A percentile compares a stretch with the other conserved stretches of the same genome.
phyloP scores from a whole-genome alignment of 2,113 vertebrate species.

The Menidia beryllina region DNA sequence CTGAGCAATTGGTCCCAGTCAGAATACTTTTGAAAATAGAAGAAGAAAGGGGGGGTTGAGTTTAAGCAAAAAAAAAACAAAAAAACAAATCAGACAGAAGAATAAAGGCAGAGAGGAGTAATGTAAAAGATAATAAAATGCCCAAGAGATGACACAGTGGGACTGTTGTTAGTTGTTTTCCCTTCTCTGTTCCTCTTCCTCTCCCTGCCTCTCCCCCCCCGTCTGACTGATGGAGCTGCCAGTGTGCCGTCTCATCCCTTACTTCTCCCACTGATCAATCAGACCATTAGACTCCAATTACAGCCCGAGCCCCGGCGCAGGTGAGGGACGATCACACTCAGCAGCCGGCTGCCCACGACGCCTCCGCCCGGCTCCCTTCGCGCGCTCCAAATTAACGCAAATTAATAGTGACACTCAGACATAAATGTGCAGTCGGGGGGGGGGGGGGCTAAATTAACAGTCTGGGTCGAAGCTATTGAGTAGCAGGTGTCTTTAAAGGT shows the following conservation, averaged over 20 bases:
- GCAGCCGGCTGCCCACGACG: conserved; percentile 60
- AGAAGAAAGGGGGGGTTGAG: background rate
- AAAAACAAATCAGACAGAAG: background rate
- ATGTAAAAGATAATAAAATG: background rate
- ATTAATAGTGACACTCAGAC: conserved; percentile 88
- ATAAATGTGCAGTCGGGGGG: conserved; percentile 82
- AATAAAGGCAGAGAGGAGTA: conserved; percentile 3
- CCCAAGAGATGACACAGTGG: conserved; percentile 23
- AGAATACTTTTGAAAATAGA: conserved; percentile 12
- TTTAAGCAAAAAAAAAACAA: conserved; percentile 17
- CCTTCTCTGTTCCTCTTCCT: conserved; percentile 41
- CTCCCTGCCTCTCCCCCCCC: conserved; percentile 22
- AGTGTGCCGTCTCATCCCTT: conserved; percentile 75
- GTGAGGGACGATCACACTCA: conserved; percentile 81
- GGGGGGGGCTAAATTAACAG: conserved; percentile 81
- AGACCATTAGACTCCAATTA: conserved; percentile 87
- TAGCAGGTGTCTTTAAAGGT: conserved; percentile 86
- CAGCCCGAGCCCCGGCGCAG: conserved; percentile 76
- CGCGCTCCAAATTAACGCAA: conserved; percentile 84
- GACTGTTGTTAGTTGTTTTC: conserved; percentile 40
- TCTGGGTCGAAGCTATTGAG: conserved; percentile 85
- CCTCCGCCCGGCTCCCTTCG: conserved; percentile 59
- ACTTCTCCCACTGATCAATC: conserved; percentile 84
- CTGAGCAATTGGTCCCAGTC: conserved; percentile 10
- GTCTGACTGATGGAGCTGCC: conserved; percentile 78